phyloP scores from a whole-genome alignment of 2,888 invertebrate genomes.

The Watsonalla binaria region DNA sequence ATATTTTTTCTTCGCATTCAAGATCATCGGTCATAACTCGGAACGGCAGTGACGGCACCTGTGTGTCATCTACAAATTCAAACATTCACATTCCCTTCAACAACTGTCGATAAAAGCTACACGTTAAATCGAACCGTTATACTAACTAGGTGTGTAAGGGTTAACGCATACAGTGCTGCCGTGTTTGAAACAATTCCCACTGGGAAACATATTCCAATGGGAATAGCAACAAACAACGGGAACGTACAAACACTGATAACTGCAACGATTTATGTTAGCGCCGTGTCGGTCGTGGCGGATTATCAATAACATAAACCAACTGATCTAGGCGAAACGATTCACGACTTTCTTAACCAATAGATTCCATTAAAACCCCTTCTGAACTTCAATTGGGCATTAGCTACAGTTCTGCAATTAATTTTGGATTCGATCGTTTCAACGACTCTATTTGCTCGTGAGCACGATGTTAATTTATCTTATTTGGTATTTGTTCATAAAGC shows the following conservation, averaged over 20 bases:
- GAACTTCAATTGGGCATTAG: not conserved
- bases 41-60: no score
- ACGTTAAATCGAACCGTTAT: slow-evolving; percentile 12
- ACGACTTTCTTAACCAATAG: not conserved
- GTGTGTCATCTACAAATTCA: no score
- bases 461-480: slow-evolving; percentile 7
- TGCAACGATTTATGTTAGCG: slow-evolving; percentile 35
- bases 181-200: slow-evolving; percentile 52
- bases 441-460: not conserved
- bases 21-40: no score
- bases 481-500: not conserved
- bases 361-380: not conserved
- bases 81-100: slow-evolving; percentile 7
- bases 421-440: not conserved
- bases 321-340: slow-evolving; percentile 20
- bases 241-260: slow-evolving; percentile 34
- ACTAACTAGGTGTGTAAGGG: slow-evolving; percentile 51
- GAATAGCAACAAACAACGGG: slow-evolving; percentile 30
- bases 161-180: slow-evolving; percentile 45
- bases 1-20: no score
- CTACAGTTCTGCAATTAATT: not conserved
- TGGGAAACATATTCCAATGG: slow-evolving; percentile 24
- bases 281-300: slow-evolving; percentile 33
- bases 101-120: slow-evolving; percentile 3
- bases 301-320: slow-evolving; percentile 43